These are phyloP conservation scores for Cylas formicarius DNA, from an alignment of 1,140 invertebrate genomes.

Conservation along the genomic window DNA sequence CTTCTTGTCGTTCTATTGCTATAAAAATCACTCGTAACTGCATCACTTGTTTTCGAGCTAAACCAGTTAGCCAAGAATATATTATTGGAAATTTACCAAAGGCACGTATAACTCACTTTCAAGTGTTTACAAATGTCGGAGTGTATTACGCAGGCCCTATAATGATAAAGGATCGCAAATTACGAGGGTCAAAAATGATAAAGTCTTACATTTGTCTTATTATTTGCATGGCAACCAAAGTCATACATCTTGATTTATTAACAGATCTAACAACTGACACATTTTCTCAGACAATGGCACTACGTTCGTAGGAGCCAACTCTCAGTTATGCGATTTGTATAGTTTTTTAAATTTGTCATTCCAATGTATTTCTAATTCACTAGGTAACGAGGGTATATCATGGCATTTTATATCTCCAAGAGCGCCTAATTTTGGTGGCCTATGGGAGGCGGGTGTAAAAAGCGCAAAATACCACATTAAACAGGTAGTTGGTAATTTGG, in stretches of 20 bases:
- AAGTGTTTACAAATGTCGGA: slow-evolving; percentile 25
- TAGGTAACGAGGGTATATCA: slow-evolving; percentile 2
- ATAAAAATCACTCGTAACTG: slow-evolving; percentile 13
- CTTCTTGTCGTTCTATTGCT: too few relatives aligned
- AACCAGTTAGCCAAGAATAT: slow-evolving; percentile 15
- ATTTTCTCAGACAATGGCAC: slow-evolving; percentile 27
- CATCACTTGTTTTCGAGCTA: slow-evolving; percentile 10
- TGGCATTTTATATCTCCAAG: slow-evolving; percentile 44
- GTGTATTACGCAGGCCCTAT: slow-evolving; percentile 35
- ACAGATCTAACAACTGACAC: slow-evolving; percentile 23
- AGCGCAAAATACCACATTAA: slow-evolving; percentile 30
- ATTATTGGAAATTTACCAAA: slow-evolving; percentile 11
- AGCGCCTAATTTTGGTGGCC: slow-evolving; percentile 43
- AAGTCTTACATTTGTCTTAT: slow-evolving; percentile 15
- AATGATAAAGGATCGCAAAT: slow-evolving; percentile 17
- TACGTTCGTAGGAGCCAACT: slow-evolving; percentile 25
- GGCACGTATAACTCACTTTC: slow-evolving; percentile 7
- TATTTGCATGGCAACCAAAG: slow-evolving; percentile 23
- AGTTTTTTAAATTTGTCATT: slow-evolving; percentile 37
- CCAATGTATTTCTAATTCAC: not conserved
- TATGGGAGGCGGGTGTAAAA: slow-evolving; percentile 42
- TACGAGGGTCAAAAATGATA: slow-evolving; percentile 15
- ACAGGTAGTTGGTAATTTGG: slow-evolving; percentile 5
- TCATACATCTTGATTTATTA: slow-evolving; percentile 40
- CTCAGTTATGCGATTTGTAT: slow-evolving; percentile 8